Conservation (phyloP, 2,113 vertebrate genomes). For the Crotalus tigris region DNA sequence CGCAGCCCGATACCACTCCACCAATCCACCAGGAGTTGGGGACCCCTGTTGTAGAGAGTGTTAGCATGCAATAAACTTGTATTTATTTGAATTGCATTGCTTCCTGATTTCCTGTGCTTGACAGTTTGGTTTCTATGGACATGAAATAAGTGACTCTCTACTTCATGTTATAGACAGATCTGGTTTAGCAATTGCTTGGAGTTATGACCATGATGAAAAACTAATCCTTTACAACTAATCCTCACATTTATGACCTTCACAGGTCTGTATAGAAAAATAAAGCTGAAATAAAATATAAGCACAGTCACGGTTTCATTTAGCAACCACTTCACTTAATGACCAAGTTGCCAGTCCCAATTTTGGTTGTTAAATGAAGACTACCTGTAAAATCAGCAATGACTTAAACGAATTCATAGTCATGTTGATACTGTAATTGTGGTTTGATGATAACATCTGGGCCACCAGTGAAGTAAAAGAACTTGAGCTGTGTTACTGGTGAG, state of each 20-base stretch:
- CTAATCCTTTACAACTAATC: neutral
- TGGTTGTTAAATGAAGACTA: neutral
- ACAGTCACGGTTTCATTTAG: neutral
- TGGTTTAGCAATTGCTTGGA: neutral
- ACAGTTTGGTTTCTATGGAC: neutral
- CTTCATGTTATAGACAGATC: neutral
- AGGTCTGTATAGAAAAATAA: neutral
- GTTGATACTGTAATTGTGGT: neutral
- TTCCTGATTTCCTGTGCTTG: neutral
- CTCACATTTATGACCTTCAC: neutral
- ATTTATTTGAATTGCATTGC: neutral
- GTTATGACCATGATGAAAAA: neutral
- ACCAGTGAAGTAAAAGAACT: neutral
- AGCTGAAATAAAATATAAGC: neutral
- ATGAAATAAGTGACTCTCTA: neutral
- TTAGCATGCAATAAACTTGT: neutral
- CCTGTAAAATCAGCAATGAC: neutral
- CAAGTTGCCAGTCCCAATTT: neutral
- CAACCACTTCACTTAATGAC: neutral
- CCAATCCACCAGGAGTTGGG: too few relatives aligned
- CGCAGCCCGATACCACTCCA: too few relatives aligned
- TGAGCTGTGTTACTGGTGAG: neutral
- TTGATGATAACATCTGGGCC: neutral
- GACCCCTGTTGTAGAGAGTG: neutral
- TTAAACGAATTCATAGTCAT: neutral